Evolutionary conservation across 53 echinoderm and acorn worm genomes (phyloP).

Genomic region (Paracentrotus lividus): DNA sequence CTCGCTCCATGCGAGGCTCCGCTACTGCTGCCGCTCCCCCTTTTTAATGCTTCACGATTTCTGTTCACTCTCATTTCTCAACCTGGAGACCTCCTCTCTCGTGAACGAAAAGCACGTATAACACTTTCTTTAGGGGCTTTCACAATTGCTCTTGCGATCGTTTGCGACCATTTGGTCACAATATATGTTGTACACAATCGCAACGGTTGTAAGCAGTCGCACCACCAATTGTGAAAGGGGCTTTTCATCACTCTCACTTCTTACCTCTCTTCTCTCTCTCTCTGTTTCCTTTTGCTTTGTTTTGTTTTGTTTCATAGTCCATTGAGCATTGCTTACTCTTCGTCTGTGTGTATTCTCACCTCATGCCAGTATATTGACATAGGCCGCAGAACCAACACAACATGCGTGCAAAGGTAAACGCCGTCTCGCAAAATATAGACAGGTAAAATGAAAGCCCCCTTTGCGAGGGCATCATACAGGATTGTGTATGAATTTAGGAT

Average conservation of each 20-base stretch:
- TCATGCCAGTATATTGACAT: not conserved
- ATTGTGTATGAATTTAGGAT: not conserved
- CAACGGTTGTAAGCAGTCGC: too few species aligned
- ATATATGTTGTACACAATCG: too few species aligned
- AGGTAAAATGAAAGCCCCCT: not conserved
- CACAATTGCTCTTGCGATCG: too few species aligned
- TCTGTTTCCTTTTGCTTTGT: slow-evolving; percentile 2
- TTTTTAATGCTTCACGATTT: too few species aligned
- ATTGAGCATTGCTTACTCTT: slow-evolving; percentile 49
- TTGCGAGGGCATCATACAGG: not conserved
- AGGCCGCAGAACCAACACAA: slow-evolving; percentile 41
- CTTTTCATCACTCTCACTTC: not conserved
- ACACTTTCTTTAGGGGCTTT: not conserved
- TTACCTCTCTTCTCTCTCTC: not conserved
- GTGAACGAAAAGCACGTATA: too few species aligned
- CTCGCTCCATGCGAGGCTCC: too few species aligned
- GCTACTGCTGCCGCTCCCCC: too few species aligned
- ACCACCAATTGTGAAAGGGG: too few species aligned
- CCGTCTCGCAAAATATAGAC: not conserved
- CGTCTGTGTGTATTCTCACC: slow-evolving; percentile 59
- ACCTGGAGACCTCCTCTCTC: not conserved
- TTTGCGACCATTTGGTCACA: too few species aligned
- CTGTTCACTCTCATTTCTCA: not conserved
- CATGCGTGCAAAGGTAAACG: slow-evolving; percentile 3
- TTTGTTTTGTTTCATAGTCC: slow-evolving; percentile 15